These are phyloP conservation scores for Eonycteris spelaea DNA, from an alignment of 2,113 vertebrate genomes.

Conservation along the genomic window DNA sequence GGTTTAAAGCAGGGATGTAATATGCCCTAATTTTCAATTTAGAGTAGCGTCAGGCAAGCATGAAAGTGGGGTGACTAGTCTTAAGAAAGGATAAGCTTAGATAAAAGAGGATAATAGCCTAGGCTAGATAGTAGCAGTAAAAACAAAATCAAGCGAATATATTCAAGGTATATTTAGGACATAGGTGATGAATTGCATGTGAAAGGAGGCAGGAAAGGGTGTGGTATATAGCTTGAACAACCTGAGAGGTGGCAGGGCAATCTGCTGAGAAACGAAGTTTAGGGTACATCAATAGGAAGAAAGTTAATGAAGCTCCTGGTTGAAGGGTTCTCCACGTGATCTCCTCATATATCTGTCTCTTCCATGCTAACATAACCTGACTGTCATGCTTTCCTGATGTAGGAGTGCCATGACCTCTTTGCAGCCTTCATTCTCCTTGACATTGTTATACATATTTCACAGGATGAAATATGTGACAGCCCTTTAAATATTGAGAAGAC, in stretches of 20 bases:
- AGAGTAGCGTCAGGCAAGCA: background rate
- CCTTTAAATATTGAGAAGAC: conserved; percentile 66
- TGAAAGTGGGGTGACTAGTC: background rate
- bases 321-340: background rate
- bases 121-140: background rate
- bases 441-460: background rate
- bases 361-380: background rate
- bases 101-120: background rate
- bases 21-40: background rate
- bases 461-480: conserved; percentile 44
- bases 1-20: background rate
- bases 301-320: background rate
- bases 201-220: background rate
- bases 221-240: background rate
- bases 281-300: background rate
- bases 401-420: background rate
- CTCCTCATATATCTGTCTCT: background rate
- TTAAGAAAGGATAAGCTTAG: background rate
- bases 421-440: background rate
- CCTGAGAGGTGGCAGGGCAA: background rate
- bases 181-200: background rate
- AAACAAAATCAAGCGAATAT: background rate
- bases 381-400: background rate
- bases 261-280: background rate
- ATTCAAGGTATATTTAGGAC: background rate